phyloP scores from a whole-genome alignment of 2,113 vertebrate species.

The Calyptommatus sinebrachiatus region DNA sequence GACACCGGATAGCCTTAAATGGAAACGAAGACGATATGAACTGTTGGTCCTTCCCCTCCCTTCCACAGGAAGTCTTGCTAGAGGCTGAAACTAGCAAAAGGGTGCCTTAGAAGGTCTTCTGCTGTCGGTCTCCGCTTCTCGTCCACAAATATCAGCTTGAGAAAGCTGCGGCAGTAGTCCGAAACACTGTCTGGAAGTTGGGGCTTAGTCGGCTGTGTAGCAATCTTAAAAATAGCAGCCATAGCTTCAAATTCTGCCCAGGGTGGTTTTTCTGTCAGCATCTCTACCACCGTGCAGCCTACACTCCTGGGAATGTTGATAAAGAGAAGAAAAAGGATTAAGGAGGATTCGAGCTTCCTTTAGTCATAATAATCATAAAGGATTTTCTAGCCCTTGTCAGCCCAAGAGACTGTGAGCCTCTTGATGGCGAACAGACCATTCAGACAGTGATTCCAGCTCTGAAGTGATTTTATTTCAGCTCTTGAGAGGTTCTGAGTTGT shows the following conservation, averaged over 20 bases:
- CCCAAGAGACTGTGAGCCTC: too few relatives aligned
- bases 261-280: slow-evolving; percentile 89
- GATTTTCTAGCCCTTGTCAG: background rate
- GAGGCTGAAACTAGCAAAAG: slow-evolving; percentile 81
- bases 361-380: background rate
- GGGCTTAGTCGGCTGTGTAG: slow-evolving; percentile 89
- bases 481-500: too few relatives aligned
- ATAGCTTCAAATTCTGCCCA: slow-evolving; percentile 92
- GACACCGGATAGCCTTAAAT: background rate
- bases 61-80: slow-evolving; percentile 53
- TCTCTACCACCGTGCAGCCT: slow-evolving; percentile 90
- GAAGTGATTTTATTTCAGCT: too few relatives aligned
- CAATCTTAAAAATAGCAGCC: slow-evolving; percentile 92
- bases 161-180: slow-evolving; percentile 81
- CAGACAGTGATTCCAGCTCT: too few relatives aligned
- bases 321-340: slow-evolving; percentile 11
- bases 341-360: background rate
- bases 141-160: slow-evolving; percentile 87
- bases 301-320: slow-evolving; percentile 76
- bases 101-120: slow-evolving; percentile 81
- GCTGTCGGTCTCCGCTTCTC: slow-evolving; percentile 88
- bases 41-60: slow-evolving; percentile 9
- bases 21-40: background rate
- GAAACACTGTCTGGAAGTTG: slow-evolving; percentile 81
- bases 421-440: too few relatives aligned